Evolutionary conservation across 2,888 invertebrate species (phyloP).

Genomic region (Mellilla xanthometata): DNA sequence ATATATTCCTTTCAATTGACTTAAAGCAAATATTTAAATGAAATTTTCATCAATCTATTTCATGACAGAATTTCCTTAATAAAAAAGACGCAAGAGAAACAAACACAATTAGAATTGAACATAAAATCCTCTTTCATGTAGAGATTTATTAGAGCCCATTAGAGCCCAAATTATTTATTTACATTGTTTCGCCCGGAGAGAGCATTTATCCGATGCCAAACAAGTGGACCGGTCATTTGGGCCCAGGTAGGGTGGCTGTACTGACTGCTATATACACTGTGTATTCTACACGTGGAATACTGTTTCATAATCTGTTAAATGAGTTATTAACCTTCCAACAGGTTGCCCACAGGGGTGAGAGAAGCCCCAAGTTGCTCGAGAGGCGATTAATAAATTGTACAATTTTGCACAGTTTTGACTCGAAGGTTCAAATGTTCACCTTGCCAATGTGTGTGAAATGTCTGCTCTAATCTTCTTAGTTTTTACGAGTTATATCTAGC

Average conservation of each 20-base stretch:
- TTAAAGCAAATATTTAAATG: too few relatives aligned
- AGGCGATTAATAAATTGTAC: constrained; percentile 46
- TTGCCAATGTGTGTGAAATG: too few relatives aligned
- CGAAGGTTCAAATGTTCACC: constrained; percentile 37
- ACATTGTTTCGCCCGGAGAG: constrained; percentile 14
- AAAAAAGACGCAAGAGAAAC: background rate
- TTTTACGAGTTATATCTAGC: background rate
- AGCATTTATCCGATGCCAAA: constrained; percentile 24
- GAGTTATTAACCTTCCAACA: constrained; percentile 41
- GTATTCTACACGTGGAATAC: background rate
- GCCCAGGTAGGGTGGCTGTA: background rate
- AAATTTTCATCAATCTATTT: too few relatives aligned
- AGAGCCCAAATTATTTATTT: constrained; percentile 20
- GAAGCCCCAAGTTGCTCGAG: constrained; percentile 49
- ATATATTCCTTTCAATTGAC: too few relatives aligned
- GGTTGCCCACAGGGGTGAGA: constrained; percentile 36
- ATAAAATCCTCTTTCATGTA: constrained; percentile 10
- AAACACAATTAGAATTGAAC: constrained; percentile 7
- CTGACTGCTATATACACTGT: constrained; percentile 6
- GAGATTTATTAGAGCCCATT: constrained; percentile 21
- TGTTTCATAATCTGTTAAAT: constrained; percentile 13
- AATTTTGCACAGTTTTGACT: constrained; percentile 34
- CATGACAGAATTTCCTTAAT: too few relatives aligned
- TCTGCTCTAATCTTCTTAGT: constrained; percentile 9
- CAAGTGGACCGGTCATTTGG: constrained; percentile 17